These are phyloP conservation scores for Ashinkailepas kermadecensis DNA, from an alignment of 2,888 invertebrate species.

Conservation along the genomic window DNA sequence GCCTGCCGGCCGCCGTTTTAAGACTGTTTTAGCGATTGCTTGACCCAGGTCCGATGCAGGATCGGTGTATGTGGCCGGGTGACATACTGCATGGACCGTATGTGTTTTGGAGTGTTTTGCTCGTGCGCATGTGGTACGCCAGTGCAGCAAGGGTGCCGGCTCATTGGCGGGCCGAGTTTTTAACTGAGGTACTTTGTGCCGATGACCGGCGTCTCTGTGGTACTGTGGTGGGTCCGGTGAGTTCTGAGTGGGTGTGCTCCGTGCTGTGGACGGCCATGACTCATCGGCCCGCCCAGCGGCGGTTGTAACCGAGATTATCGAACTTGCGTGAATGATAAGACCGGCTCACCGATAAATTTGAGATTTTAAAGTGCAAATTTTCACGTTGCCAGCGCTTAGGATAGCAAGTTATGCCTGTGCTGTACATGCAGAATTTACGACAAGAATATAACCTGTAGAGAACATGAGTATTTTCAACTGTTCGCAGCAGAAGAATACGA, in stretches of 20 bases:
- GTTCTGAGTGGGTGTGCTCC: no score
- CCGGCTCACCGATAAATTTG: neutral
- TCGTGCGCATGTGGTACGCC: neutral
- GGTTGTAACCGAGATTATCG: neutral
- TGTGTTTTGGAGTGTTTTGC: constrained; percentile 8
- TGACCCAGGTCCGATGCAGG: no score
- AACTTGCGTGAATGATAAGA: neutral
- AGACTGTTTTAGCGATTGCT: neutral
- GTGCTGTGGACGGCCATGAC: neutral
- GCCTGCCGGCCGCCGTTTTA: neutral
- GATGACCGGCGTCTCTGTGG: neutral
- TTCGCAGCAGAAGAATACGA: no score
- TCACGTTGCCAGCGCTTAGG: neutral
- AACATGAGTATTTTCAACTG: no score
- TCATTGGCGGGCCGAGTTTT: neutral
- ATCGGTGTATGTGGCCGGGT: no score
- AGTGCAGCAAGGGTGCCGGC: no score
- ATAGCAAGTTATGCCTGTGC: neutral
- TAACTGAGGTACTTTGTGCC: neutral
- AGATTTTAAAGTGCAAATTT: neutral
- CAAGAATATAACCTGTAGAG: neutral
- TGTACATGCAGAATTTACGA: neutral
- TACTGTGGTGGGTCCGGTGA: no score
- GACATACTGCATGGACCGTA: no score
- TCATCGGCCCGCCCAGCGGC: neutral